phyloP scores from a whole-genome alignment of 2,797 vertebrate genomes.

The Dendrocincla tyrannina region DNA sequence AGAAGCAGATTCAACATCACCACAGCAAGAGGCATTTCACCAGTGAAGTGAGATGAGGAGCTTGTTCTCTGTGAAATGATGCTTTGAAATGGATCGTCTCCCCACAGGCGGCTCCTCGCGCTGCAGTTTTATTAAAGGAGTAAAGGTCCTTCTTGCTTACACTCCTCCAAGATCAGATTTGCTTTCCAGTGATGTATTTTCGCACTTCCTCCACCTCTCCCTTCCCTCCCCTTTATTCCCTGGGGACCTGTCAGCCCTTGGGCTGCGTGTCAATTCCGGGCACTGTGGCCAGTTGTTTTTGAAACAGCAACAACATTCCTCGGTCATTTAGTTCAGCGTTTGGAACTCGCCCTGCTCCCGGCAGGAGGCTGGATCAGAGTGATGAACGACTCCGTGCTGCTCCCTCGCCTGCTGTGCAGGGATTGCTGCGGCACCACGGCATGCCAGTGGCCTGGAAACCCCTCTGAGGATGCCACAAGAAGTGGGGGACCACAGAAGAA shows the following conservation, averaged over 20 bases:
- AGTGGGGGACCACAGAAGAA: not conserved
- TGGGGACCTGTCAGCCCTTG: fast-evolving
- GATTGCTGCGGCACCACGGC: not conserved
- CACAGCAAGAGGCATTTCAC: not conserved
- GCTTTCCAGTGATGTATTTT: not conserved
- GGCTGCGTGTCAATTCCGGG: not conserved
- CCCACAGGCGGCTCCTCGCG: fast-evolving
- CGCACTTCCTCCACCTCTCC: not conserved
- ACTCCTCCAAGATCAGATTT: not conserved
- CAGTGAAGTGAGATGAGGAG: not conserved
- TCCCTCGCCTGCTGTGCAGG: not conserved
- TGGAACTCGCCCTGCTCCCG: not conserved
- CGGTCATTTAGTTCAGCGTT: not conserved
- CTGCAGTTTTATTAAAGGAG: not conserved
- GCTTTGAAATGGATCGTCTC: not conserved
- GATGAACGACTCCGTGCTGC: not conserved
- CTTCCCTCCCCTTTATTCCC: not conserved
- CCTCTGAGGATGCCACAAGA: not conserved
- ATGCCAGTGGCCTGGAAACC: fast-evolving
- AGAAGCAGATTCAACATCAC: not conserved
- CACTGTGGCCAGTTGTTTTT: not conserved
- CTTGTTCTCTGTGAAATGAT: not conserved
- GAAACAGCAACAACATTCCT: not conserved
- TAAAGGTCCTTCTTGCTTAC: not conserved
- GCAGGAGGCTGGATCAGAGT: not conserved